phyloP scores from a whole-genome alignment of 2,888 invertebrate species.

The Silvanus unidentatus region DNA sequence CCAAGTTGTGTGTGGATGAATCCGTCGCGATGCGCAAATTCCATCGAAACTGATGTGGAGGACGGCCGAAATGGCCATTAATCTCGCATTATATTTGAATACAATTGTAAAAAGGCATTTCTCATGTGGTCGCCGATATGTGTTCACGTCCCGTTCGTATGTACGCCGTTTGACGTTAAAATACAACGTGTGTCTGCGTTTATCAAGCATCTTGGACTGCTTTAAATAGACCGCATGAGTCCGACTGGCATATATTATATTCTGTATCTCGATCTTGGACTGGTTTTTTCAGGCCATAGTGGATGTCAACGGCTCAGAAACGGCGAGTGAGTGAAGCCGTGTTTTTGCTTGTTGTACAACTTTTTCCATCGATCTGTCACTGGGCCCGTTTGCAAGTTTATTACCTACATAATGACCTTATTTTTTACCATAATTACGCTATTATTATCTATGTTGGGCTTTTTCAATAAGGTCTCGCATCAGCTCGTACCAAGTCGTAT shows the following conservation, averaged over 20 bases:
- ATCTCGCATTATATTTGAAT: constrained; percentile 36
- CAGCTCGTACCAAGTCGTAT: too few species aligned
- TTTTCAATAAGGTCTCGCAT: too few species aligned
- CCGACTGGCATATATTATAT: constrained; percentile 38
- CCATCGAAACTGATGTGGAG: too few species aligned
- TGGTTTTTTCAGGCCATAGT: constrained; percentile 28
- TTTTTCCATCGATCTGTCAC: constrained; percentile 38
- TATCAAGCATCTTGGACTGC: constrained; percentile 37
- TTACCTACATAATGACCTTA: constrained; percentile 25
- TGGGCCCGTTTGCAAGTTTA: constrained; percentile 35
- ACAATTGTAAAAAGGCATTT: constrained; percentile 36
- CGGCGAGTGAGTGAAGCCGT: constrained; percentile 25
- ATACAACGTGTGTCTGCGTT: constrained; percentile 38
- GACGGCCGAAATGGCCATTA: constrained; percentile 24
- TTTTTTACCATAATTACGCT: constrained; percentile 8
- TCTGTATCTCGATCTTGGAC: constrained; percentile 36
- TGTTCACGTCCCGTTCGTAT: constrained; percentile 10
- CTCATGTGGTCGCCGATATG: constrained; percentile 26
- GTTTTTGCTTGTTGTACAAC: constrained; percentile 39
- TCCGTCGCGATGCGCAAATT: too few species aligned
- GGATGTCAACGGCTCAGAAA: constrained; percentile 21
- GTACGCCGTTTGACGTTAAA: constrained; percentile 32
- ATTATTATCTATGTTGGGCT: background rate
- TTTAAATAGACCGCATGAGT: constrained; percentile 38
- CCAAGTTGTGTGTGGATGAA: too few species aligned